A percentile compares a stretch with the other conserved stretches of the same genome.
Evolutionary conservation across 2,113 vertebrate species (phyloP).

Genomic region (Urocolius indicus): DNA sequence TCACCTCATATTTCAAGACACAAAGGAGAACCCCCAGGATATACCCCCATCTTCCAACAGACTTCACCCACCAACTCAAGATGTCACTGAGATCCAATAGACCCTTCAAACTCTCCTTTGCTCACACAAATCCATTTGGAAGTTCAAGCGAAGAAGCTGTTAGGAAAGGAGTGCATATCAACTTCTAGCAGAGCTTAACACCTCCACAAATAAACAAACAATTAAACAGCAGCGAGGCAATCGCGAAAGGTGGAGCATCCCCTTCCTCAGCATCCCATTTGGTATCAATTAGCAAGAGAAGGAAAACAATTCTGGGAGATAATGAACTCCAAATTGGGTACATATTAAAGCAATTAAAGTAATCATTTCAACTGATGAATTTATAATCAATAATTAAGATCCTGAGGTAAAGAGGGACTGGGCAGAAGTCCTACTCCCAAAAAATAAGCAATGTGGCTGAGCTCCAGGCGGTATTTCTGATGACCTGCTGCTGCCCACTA

Average conservation of each 20-base stretch:
- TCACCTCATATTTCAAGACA: background rate
- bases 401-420: slow-evolving; percentile 65
- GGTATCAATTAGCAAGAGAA: slow-evolving; percentile 69
- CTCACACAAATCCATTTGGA: background rate
- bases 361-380: slow-evolving; percentile 72
- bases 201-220: slow-evolving; percentile 59
- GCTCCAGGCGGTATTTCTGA: slow-evolving; percentile 13
- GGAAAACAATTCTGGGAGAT: slow-evolving; percentile 69
- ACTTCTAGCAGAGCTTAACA: background rate
- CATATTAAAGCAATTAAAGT: slow-evolving; percentile 72
- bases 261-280: slow-evolving; percentile 56
- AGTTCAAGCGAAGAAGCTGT: background rate
- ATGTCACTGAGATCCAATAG: background rate
- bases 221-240: slow-evolving; percentile 1
- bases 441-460: slow-evolving; percentile 6
- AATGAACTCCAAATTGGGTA: slow-evolving; percentile 74
- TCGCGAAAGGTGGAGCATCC: background rate
- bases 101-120: background rate
- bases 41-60: background rate
- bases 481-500: background rate
- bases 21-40: background rate
- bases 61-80: slow-evolving; percentile 19
- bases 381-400: slow-evolving; percentile 78
- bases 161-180: slow-evolving; percentile 1
- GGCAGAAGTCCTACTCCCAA: slow-evolving; percentile 59